These are phyloP conservation scores for Gorsachius magnificus DNA, from an alignment of 2,797 vertebrate genomes.

Conservation along the genomic window DNA sequence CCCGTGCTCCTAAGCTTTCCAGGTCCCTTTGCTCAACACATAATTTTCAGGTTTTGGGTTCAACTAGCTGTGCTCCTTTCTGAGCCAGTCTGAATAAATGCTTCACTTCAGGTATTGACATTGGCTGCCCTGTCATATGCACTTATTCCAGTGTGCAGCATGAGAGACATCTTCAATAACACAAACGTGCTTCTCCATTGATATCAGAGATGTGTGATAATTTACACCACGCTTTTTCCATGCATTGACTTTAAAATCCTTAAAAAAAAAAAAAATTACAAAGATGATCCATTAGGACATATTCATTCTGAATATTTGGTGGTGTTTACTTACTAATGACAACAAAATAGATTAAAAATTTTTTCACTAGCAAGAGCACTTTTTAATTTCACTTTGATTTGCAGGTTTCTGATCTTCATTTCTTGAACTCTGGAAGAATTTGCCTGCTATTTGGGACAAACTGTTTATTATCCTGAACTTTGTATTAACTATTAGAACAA, in stretches of 20 bases:
- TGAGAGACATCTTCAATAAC: neutral
- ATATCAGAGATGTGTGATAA: neutral
- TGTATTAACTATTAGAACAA: neutral
- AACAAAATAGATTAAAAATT: neutral
- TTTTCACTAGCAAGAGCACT: neutral
- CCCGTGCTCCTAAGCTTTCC: neutral
- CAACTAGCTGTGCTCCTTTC: neutral
- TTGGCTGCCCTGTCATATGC: neutral
- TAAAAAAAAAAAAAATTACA: neutral
- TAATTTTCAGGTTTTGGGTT: neutral
- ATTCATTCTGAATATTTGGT: neutral
- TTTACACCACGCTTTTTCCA: neutral
- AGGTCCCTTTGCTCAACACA: neutral
- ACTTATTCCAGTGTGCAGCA: neutral
- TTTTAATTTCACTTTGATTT: conserved; percentile 12
- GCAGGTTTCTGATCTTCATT: neutral
- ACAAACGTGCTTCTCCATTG: neutral
- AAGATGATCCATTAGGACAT: neutral
- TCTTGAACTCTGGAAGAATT: neutral
- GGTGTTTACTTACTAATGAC: neutral
- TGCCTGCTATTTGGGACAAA: neutral
- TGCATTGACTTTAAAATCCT: neutral
- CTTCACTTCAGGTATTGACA: neutral
- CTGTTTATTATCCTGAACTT: neutral
- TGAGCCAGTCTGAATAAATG: neutral